Evolutionary conservation across 2,113 vertebrate genomes (phyloP).

Genomic region (Laticauda laticaudata): DNA sequence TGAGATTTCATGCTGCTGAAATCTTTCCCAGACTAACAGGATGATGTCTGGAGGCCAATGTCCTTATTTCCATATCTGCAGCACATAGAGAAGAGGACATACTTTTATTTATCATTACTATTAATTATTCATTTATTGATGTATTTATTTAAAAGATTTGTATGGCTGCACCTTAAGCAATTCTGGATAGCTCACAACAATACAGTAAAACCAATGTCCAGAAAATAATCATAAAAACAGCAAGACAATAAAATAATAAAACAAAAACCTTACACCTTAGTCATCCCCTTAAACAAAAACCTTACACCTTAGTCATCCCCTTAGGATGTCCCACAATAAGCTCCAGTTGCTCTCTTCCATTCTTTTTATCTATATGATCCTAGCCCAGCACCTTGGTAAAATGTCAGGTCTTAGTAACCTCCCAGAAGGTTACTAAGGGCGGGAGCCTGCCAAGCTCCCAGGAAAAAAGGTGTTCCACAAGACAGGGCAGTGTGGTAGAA

Average conservation of each 20-base stretch:
- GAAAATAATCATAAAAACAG: not conserved
- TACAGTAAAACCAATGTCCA: not conserved
- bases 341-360: not conserved
- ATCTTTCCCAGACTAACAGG: constrained; percentile 2
- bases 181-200: not conserved
- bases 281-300: not conserved
- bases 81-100: not conserved
- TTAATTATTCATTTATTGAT: not conserved
- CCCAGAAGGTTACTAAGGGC: not conserved
- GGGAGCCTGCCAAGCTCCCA: not conserved
- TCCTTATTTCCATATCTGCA: not conserved
- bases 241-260: not conserved
- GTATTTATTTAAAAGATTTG: not conserved
- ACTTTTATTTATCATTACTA: not conserved
- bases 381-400: not conserved
- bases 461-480: not conserved
- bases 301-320: not conserved
- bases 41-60: not conserved
- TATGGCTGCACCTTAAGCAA: not conserved
- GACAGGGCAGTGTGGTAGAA: not conserved
- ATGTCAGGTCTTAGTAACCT: not conserved
- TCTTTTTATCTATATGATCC: not conserved
- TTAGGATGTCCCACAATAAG: not conserved
- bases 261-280: not conserved
- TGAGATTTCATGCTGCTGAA: constrained; percentile 15